Percentiles rank a stretch among this genome's conserved stretches.
phyloP scores from a whole-genome alignment of 2,888 invertebrate genomes.

The Holacanthella duospinosa region DNA sequence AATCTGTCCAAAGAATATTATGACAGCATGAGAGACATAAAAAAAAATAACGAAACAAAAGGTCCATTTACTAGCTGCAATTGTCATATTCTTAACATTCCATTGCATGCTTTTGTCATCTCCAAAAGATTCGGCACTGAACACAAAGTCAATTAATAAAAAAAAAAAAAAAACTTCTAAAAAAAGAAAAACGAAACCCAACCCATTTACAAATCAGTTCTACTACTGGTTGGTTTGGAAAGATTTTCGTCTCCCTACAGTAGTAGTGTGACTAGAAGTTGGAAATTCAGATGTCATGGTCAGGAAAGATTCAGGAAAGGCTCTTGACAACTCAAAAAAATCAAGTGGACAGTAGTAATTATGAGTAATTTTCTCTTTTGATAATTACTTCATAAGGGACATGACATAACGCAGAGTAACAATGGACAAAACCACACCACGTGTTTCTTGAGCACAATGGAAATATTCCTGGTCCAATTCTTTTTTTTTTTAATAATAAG shows the following conservation, averaged over 20 bases:
- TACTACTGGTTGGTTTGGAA: background rate
- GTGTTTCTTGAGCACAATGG: no score
- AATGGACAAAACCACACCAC: no score
- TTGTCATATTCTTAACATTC: background rate
- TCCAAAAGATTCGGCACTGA: background rate
- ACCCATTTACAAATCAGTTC: no score
- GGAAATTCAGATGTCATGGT: no score
- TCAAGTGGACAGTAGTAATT: background rate
- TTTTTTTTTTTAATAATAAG: background rate
- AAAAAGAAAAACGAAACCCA: background rate
- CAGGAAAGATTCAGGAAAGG: no score
- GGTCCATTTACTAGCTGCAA: background rate
- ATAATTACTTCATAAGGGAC: background rate
- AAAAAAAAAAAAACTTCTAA: background rate
- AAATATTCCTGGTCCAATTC: background rate
- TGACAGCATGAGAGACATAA: conserved; percentile 1
- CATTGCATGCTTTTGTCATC: background rate
- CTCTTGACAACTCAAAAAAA: no score
- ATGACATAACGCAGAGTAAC: background rate
- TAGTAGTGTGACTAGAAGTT: no score
- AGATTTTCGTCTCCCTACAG: no score
- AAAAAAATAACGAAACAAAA: background rate
- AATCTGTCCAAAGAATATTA: background rate
- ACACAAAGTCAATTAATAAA: background rate
- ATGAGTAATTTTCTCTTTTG: background rate